phyloP scores from a whole-genome alignment of 2,113 vertebrate species.

The Microcebus jonahi region DNA sequence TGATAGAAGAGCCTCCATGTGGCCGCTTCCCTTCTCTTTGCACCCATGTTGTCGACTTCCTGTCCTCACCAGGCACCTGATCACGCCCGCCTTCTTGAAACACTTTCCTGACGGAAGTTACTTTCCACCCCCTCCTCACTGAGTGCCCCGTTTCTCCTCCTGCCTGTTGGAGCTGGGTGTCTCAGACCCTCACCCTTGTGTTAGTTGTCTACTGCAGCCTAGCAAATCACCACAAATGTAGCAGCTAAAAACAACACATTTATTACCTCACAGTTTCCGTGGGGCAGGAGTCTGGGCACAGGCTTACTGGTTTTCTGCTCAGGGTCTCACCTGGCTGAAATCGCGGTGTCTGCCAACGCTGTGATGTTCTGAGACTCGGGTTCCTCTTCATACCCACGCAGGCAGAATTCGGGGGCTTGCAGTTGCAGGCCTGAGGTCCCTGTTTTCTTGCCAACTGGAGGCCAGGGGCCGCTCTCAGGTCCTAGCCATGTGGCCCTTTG shows the following conservation, averaged over 20 bases:
- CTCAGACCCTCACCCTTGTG: background rate
- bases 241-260: background rate
- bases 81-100: background rate
- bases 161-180: background rate
- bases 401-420: background rate
- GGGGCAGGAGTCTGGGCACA: background rate
- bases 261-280: background rate
- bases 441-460: background rate
- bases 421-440: background rate
- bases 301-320: background rate
- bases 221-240: background rate
- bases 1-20: background rate
- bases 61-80: rapidly evolving
- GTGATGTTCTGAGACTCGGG: background rate
- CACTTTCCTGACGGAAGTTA: background rate
- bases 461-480: background rate
- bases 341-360: background rate
- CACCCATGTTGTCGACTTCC: rapidly evolving
- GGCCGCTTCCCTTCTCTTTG: no score
- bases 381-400: background rate
- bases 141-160: background rate
- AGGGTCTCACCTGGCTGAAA: background rate
- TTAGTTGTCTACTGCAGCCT: rapidly evolving
- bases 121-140: no score
- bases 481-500: background rate